Percentiles rank a stretch among this genome's conserved stretches.
Evolutionary conservation across 2,113 vertebrate genomes (phyloP).

Genomic region (Sceloporus tristichus): DNA sequence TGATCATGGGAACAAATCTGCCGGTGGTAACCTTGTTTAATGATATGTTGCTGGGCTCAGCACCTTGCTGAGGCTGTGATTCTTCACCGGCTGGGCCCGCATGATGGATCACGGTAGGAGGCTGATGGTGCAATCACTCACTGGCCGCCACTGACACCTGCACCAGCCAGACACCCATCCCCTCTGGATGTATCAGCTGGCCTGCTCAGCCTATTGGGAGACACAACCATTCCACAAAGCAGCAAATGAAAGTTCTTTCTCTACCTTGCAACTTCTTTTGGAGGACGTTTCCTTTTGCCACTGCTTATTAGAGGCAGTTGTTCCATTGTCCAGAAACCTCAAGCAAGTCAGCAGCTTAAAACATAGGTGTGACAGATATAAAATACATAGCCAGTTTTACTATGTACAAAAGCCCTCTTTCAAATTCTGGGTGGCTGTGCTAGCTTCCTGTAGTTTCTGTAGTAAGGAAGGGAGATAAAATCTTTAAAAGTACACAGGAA

Average conservation of each 20-base stretch:
- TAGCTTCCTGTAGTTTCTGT: conserved; percentile 12
- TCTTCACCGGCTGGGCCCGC: conserved; percentile 85
- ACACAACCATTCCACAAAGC: conserved; percentile 78
- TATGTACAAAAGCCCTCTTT: neutral
- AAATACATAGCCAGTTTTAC: neutral
- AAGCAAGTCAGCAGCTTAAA: neutral
- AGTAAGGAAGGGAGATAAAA: neutral
- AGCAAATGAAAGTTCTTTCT: conserved; percentile 76
- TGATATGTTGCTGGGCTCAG: conserved; percentile 91
- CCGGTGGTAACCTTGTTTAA: conserved; percentile 92
- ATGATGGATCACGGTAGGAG: conserved; percentile 96
- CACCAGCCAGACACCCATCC: conserved; percentile 89
- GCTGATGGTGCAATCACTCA: conserved; percentile 99
- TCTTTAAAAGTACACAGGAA: neutral
- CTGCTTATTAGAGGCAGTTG: conserved; percentile 3
- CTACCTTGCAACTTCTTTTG: conserved; percentile 68
- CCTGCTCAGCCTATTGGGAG: conserved; percentile 82
- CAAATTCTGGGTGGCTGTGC: neutral
- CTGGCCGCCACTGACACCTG: conserved; percentile 85
- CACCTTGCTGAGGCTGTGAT: conserved; percentile 86
- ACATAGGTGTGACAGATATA: neutral
- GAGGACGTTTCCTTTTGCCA: conserved; percentile 69
- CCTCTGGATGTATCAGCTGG: conserved; percentile 81
- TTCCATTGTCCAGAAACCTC: neutral
- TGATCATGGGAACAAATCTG: conserved; percentile 89